Evolutionary conservation across 2,113 vertebrate genomes (phyloP), one percentile per base, ranked within the genome.

Genomic region (Clarias magur): DNA sequence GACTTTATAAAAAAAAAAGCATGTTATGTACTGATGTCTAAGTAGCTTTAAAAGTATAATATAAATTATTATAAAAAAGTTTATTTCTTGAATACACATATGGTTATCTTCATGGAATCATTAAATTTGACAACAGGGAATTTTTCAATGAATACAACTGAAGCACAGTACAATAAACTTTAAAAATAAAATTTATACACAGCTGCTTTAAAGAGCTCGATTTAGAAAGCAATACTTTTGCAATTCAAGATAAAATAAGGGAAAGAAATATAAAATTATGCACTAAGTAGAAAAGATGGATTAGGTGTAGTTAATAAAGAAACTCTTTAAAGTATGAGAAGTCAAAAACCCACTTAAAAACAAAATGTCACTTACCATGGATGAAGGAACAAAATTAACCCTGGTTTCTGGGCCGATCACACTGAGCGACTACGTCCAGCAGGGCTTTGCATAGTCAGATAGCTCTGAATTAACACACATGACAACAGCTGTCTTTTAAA

Each of bases 401-500:
- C 91, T 91, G 83, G 86, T 91, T 92, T 92, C 89, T 88, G 82
- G 42, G 53, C 92, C 86, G 93, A 91, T 88, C 91, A 92, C 89
- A 92, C 92, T 86, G 91, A 91, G 90, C 90, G 88, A 94, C 93
- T 93, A 93, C 92, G 92, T 87, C 30, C 76, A 89, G 90, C 93
- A 82, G 72, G 23, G 93, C 92, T 83, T 88, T 87, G 87, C 90
- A 87, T 91, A 90, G 91, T 88, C 90, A 94, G 93, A 95, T 93
- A 93, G 93, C 91, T 91, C 92, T 93, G 93, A 95, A 94, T 91
- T 92, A 89, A 91, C 91, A 94, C 94, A 93, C 93, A 94, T 95
- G 95, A 94, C 95, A 94, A 93, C 95, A 95, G 95, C 95, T 96
- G 95, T 94, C 93, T 93, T 94, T 95, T 93, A 93, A 95, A 94